These are phyloP conservation scores for Anagrus nilaparvatae DNA, from an alignment of 1,140 invertebrate genomes.

Conservation along the genomic window DNA sequence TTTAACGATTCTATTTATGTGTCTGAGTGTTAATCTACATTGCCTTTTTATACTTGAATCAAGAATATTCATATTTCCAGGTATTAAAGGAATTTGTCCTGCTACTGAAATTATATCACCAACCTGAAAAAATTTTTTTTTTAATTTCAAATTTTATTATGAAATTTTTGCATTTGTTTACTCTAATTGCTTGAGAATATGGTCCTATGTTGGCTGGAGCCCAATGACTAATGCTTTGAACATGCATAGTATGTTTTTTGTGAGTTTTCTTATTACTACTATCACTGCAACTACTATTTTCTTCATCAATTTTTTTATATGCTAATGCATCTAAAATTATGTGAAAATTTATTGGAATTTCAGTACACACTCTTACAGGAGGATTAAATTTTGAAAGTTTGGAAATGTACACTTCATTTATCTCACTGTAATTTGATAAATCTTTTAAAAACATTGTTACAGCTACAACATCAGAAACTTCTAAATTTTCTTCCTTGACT, in stretches of 20 bases:
- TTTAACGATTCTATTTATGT: conserved; percentile 68
- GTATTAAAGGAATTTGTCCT: conserved; percentile 84
- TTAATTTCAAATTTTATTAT: not conserved
- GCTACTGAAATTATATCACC: conserved; percentile 77
- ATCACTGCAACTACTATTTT: conserved; percentile 10
- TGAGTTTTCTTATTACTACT: conserved; percentile 32
- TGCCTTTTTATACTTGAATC: conserved; percentile 57
- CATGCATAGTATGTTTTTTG: conserved; percentile 72
- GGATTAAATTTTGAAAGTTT: conserved; percentile 72
- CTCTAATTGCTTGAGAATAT: conserved; percentile 84
- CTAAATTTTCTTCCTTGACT: conserved; percentile 47
- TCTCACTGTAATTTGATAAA: conserved; percentile 64
- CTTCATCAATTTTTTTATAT: conserved; percentile 40
- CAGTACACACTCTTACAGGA: conserved; percentile 78
- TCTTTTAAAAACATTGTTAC: conserved; percentile 73
- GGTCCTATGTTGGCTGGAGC: conserved; percentile 92
- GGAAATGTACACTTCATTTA: conserved; percentile 70
- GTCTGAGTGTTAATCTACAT: conserved; percentile 70
- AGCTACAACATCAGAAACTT: conserved; percentile 60
- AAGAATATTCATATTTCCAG: conserved; percentile 69
- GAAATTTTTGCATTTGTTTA: conserved; percentile 31
- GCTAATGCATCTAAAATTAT: conserved; percentile 70
- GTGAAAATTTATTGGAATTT: conserved; percentile 65
- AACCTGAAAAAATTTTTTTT: conserved; percentile 41
- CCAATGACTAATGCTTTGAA: conserved; percentile 92